Evolutionary conservation across 2,888 invertebrate species (phyloP).

Genomic region (Drosophila borborema): DNA sequence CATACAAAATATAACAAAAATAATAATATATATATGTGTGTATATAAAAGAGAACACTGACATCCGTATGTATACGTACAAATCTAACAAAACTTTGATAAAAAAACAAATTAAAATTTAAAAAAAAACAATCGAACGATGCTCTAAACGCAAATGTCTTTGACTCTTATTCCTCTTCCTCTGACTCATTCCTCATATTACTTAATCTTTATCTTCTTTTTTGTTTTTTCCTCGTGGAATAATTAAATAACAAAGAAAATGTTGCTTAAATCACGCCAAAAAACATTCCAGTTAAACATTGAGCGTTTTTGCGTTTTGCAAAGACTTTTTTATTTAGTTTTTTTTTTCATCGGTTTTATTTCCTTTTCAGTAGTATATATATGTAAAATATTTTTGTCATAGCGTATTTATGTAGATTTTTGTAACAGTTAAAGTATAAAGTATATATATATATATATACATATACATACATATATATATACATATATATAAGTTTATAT

Average conservation of each 20-base stretch:
- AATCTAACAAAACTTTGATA: slow-evolving; percentile 40
- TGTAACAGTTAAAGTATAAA: slow-evolving; percentile 80
- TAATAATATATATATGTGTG: neutral
- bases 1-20: slow-evolving; percentile 66
- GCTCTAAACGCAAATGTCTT: slow-evolving; percentile 66
- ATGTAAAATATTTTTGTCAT: slow-evolving; percentile 66
- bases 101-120: slow-evolving; percentile 42
- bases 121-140: slow-evolving; percentile 17
- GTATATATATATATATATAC: slow-evolving; percentile 54
- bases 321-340: slow-evolving; percentile 29
- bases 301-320: slow-evolving; percentile 68
- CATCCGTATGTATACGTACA: slow-evolving; percentile 16
- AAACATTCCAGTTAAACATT: slow-evolving; percentile 73
- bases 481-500: slow-evolving; percentile 56
- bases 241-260: slow-evolving; percentile 60
- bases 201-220: neutral
- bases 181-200: neutral
- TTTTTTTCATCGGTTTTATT: slow-evolving; percentile 4
- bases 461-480: slow-evolving; percentile 12
- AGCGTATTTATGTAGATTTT: slow-evolving; percentile 62
- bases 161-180: slow-evolving; percentile 38
- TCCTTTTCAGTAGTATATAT: slow-evolving; percentile 22
- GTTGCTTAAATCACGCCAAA: slow-evolving; percentile 62
- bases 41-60: slow-evolving; percentile 28
- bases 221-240: slow-evolving; percentile 49